A percentile compares a stretch with the other conserved stretches of the same genome.
phyloP scores from a whole-genome alignment of 2,113 vertebrate species.

The Hyperopisus bebe region DNA sequence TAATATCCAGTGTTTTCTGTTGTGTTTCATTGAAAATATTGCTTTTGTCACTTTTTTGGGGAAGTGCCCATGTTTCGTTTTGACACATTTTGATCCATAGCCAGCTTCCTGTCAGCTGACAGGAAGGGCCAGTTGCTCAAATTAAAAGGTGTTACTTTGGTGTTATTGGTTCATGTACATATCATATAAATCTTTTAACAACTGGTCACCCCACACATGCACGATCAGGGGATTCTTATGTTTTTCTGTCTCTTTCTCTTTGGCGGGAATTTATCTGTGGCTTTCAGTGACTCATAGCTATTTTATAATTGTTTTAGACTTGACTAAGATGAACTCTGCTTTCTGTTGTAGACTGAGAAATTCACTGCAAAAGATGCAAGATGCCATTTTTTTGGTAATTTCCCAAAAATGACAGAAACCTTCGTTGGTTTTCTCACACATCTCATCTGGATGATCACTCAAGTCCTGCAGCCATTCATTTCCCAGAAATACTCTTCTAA shows the following conservation, averaged over 20 bases:
- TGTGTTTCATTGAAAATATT: constrained; percentile 8
- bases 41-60: not conserved
- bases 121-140: not conserved
- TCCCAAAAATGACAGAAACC: not conserved
- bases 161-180: not conserved
- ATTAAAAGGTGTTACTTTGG: not conserved
- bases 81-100: not conserved
- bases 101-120: not conserved
- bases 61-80: not conserved
- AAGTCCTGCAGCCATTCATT: not conserved
- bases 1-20: not conserved
- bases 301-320: not conserved
- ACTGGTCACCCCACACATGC: not conserved
- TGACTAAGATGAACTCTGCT: not conserved
- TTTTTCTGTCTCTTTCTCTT: not conserved
- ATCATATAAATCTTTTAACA: not conserved
- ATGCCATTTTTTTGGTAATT: not conserved
- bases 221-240: not conserved
- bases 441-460: not conserved
- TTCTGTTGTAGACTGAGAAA: not conserved
- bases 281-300: constrained; percentile 12
- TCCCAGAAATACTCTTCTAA: not conserved
- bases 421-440: not conserved
- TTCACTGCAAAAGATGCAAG: not conserved
- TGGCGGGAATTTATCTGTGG: not conserved